Evolutionary conservation across 2,888 invertebrate genomes (phyloP).

Genomic region (Xestobium rufovillosum): DNA sequence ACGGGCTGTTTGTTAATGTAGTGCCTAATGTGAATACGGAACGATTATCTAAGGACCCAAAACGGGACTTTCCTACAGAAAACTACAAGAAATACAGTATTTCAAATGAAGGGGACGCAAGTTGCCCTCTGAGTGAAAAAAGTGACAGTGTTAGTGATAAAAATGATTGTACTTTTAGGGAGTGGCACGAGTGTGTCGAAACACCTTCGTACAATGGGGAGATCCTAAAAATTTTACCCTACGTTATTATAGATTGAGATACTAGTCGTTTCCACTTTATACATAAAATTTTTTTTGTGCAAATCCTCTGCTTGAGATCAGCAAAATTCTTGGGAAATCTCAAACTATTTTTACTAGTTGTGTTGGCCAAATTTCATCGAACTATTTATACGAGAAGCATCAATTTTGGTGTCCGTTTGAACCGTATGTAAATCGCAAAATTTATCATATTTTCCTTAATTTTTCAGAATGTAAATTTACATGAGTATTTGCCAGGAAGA

Average conservation of each 20-base stretch:
- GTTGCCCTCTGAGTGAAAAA: conserved; percentile 12
- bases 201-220: conserved; percentile 68
- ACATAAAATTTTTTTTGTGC: too few species aligned
- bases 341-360: too few species aligned
- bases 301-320: too few species aligned
- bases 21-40: conserved; percentile 43
- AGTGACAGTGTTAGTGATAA: conserved; percentile 19
- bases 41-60: conserved; percentile 32
- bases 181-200: conserved; percentile 86
- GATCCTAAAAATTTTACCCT: conserved; percentile 86
- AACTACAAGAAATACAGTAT: conserved; percentile 41
- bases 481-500: too few species aligned
- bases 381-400: too few species aligned
- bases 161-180: conserved; percentile 56
- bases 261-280: too few species aligned
- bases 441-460: too few species aligned
- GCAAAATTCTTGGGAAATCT: too few species aligned
- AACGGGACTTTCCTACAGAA: conserved; percentile 34
- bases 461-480: too few species aligned
- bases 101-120: conserved; percentile 29
- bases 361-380: too few species aligned
- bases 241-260: conserved; percentile 86
- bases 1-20: conserved; percentile 39
- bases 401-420: too few species aligned
- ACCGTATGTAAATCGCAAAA: too few species aligned